Base-by-base conservation (phyloP, 2,797 vertebrate species). In the Peromyscus eremicus region DNA sequence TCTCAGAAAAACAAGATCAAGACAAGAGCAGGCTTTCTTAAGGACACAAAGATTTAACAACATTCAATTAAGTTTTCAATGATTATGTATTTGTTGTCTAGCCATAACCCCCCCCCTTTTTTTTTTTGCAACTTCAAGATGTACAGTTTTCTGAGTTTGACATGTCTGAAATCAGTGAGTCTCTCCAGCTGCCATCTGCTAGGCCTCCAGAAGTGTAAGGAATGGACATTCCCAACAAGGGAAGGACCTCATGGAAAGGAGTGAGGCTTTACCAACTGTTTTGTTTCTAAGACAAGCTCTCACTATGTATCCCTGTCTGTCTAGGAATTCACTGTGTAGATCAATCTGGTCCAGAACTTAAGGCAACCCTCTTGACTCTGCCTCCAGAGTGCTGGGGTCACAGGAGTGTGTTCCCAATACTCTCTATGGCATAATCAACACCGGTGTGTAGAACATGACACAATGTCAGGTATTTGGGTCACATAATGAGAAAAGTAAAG, bases 1-100 rank as follows among this genome's bases (percentile, higher is more conserved):
- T 64, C 60, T 29, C 82, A 92, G n/a, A 73, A 94, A 95, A 96
- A 73, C 12, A 81, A 81, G 64, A 2, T 75, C 27, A 82, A 83
- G 32, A 13, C 55, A 25, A 79, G 71, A 94, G 62, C 16, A 68
- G n/a, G 19, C n/a, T 86, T 82, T 14, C 46, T 57, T 57, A 49
- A 93, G 9, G 57, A 91, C 25, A 68, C 12, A 77, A 2, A 89
- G 25, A 60, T 21, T 32, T 79, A 70, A 79, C 43, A 92, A n/a
- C 13, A 73, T 76, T 70, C 17, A 86, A 83, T 93, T 93, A 77
- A 80, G 5, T 84, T 60, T 68, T 93, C 82, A 81, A 86, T 89
- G 88, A 19, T 7, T 62, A 90, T 34, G 68, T 73, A 73, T 68
- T 62, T 68, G 80, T 1, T 37, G 40, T 82, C 14, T 77, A 77